A percentile compares a stretch with the other conserved stretches of the same genome.
Conservation (phyloP, 2,888 invertebrate genomes). For the Dascillus cervinus region DNA sequence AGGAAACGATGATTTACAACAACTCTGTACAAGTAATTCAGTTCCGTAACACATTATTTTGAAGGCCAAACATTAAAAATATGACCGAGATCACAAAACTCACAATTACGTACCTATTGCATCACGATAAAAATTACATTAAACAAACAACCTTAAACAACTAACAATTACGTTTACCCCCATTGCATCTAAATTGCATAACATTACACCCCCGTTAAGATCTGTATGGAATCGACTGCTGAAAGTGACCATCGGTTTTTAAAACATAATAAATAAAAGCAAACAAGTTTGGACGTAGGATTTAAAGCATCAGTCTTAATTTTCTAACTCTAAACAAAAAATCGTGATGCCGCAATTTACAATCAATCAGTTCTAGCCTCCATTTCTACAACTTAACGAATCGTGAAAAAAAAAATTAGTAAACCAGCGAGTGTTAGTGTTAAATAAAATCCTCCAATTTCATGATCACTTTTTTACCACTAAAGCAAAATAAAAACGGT, state of each 20-base stretch:
- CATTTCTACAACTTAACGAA: background rate
- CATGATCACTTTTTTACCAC: slow-evolving; percentile 1
- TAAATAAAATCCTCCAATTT: background rate
- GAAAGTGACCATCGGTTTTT: too few species aligned
- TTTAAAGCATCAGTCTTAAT: slow-evolving; percentile 19
- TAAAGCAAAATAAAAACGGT: slow-evolving; percentile 3
- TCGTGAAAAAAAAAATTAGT: background rate
- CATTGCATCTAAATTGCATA: too few species aligned
- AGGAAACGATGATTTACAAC: slow-evolving; percentile 30
- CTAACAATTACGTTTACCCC: slow-evolving; percentile 7
- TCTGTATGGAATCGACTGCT: too few species aligned
- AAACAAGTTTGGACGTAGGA: too few species aligned
- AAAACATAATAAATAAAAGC: too few species aligned
- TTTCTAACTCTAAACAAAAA: slow-evolving; percentile 15
- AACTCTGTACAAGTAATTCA: slow-evolving; percentile 32
- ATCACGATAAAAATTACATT: slow-evolving; percentile 25
- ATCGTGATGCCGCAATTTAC: slow-evolving; percentile 18
- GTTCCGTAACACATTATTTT: slow-evolving; percentile 26
- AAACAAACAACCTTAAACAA: slow-evolving; percentile 9
- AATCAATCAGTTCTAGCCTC: background rate
- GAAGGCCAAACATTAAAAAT: slow-evolving; percentile 24
- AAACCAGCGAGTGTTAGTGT: too few species aligned
- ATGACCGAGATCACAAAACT: slow-evolving; percentile 38
- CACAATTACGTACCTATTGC: slow-evolving; percentile 24
- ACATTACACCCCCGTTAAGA: too few species aligned